Conservation (phyloP, 2,888 invertebrate species). For the Elegia similella region DNA sequence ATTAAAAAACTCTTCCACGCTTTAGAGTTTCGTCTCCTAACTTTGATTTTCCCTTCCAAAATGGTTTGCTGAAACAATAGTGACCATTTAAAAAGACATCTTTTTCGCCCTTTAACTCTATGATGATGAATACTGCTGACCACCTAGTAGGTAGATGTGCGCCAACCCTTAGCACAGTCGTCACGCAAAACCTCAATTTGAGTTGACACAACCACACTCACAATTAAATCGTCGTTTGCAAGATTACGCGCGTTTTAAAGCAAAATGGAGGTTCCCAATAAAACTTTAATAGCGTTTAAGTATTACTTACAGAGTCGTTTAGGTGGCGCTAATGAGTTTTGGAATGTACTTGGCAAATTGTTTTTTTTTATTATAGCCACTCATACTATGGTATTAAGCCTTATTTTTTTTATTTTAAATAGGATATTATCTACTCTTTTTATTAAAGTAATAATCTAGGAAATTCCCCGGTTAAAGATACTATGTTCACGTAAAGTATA, state of each 20-base stretch:
- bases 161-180: constrained; percentile 33
- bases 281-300: constrained; percentile 14
- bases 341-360: background rate
- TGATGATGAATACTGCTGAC: too few species aligned
- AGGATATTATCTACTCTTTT: background rate
- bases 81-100: too few species aligned
- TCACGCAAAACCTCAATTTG: constrained; percentile 51
- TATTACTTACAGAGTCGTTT: constrained; percentile 6
- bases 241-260: constrained; percentile 24
- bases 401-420: background rate
- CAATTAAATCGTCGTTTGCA: constrained; percentile 50
- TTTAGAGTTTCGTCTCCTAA: too few species aligned
- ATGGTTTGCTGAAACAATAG: too few species aligned
- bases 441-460: too few species aligned
- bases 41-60: too few species aligned
- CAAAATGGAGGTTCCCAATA: constrained; percentile 13
- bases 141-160: constrained; percentile 31
- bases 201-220: constrained; percentile 37
- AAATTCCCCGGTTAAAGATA: too few species aligned
- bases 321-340: constrained; percentile 7
- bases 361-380: background rate
- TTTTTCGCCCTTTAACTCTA: too few species aligned
- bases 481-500: too few species aligned
- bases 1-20: too few species aligned
- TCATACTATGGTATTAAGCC: background rate